These are phyloP conservation scores for Adelosebastes latens DNA, from an alignment of 2,797 vertebrate genomes.

Conservation along the genomic window DNA sequence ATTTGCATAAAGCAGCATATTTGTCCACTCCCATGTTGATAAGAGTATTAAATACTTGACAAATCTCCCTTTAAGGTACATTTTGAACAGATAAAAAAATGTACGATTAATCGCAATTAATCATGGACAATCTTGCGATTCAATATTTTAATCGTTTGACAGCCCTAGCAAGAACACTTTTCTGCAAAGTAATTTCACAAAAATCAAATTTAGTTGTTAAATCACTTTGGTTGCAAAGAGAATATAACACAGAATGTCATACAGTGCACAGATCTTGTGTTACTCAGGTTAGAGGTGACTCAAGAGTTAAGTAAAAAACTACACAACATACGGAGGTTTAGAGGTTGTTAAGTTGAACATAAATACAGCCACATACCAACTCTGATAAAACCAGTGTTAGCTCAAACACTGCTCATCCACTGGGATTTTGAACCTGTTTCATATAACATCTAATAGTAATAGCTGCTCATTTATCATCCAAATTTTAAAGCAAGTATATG, in stretches of 20 bases:
- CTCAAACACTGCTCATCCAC: background rate
- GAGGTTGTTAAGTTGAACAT: constrained; percentile 31
- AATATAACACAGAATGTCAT: background rate
- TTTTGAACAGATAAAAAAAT: too few species aligned
- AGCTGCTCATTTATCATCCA: background rate
- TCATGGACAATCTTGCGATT: background rate
- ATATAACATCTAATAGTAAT: background rate
- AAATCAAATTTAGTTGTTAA: background rate
- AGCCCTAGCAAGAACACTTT: background rate
- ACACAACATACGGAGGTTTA: constrained; percentile 1
- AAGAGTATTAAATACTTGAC: too few species aligned
- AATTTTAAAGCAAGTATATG: background rate
- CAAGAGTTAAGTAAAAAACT: background rate
- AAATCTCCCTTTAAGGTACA: too few species aligned
- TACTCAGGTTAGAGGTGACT: constrained; percentile 34
- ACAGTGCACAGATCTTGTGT: constrained; percentile 16
- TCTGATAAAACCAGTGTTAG: background rate
- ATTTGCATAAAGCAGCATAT: too few species aligned
- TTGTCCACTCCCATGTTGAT: too few species aligned
- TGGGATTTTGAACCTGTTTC: background rate
- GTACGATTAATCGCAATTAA: too few species aligned
- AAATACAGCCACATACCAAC: constrained; percentile 49
- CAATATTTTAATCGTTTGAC: too few species aligned
- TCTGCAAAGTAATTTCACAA: constrained; percentile 11
- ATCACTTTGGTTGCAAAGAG: background rate